Base-by-base conservation (phyloP, 2,797 vertebrate genomes). In the Sebastes elongatus region DNA sequence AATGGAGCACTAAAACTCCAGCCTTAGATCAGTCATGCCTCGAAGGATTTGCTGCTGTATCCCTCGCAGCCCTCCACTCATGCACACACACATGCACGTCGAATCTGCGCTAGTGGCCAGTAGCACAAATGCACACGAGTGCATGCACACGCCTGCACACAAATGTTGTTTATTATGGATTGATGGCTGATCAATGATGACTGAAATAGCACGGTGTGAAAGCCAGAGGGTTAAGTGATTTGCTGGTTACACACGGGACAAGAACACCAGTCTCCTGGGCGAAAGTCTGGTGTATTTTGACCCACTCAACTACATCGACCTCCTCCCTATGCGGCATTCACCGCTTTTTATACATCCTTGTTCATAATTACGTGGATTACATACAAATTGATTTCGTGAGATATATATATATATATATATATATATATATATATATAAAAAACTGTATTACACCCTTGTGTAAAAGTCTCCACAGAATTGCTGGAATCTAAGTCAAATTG, bases 1-100 rank as follows among this genome's bases (percentile, higher is more conserved):
- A 92, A 94, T 91, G 82, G 78, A 92, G 84, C 56, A 11, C 78
- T 88, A 74, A 89, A 87, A 90, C 27, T 76, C 77, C 77, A 57
- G 84, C 74, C 80, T 82, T 70, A 86, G 77, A 91, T 93, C 89
- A 84, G 84, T 89, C 82, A 81, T 72, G 87, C 80, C 86, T 89
- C 64, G 1, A 30, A 90, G 87, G 88, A 87, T 81, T 83, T 76
- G 30, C 77, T 56, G 33, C 70, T 74, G 71, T 69, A 70, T 63
- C 42, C 69, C 78, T 82, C 32, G 10, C 62, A 14, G 35, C 71
- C 30, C 32, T 66, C 32, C 18, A 10, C 68, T 71, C 38, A 4
- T 53, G 30, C 57, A 49, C 69, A 33, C 68, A 52, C 69, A n/a
- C 70, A 55, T 23, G 38, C 52, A 81, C 27, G 7, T 32, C 25